phyloP scores from a whole-genome alignment of 1,140 invertebrate genomes.

The Chionoecetes opilio region DNA sequence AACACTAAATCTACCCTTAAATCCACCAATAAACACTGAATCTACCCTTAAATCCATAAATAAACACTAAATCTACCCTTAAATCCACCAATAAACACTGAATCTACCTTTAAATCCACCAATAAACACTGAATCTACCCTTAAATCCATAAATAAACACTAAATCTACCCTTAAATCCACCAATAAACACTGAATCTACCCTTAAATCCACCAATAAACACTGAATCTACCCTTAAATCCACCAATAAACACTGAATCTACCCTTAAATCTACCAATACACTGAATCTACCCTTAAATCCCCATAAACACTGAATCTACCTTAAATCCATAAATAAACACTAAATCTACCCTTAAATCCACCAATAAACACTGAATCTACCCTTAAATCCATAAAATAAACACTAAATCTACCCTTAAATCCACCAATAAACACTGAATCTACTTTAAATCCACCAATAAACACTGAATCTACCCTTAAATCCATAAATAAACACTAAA shows the following conservation, averaged over 20 bases:
- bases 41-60: neutral
- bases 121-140: too few relatives aligned
- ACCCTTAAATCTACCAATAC: neutral
- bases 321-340: neutral
- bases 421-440: too few relatives aligned
- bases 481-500: too few relatives aligned
- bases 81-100: neutral
- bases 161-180: neutral
- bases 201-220: neutral
- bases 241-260: too few relatives aligned
- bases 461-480: neutral
- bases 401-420: neutral
- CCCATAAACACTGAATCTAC: too few relatives aligned
- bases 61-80: too few relatives aligned
- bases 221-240: neutral
- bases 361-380: too few relatives aligned
- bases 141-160: neutral
- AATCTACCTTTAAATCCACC: neutral
- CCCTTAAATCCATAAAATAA: neutral
- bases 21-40: neutral
- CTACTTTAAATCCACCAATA: neutral
- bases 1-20: neutral
- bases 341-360: neutral
- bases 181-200: too few relatives aligned
- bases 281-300: neutral